Base-by-base conservation (phyloP, 2,113 vertebrate species). In the Petroica traversi region DNA sequence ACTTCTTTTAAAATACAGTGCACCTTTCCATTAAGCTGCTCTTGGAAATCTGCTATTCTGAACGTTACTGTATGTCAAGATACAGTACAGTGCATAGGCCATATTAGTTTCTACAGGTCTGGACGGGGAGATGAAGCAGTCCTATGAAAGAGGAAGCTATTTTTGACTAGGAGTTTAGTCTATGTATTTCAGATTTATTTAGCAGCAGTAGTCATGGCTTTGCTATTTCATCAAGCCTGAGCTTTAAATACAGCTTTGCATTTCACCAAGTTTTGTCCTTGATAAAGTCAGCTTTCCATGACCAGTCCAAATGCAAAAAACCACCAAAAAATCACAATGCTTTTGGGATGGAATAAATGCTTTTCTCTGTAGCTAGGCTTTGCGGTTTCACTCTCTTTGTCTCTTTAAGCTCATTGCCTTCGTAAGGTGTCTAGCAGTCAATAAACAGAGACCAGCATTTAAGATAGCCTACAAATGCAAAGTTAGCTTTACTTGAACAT, bases 401-500 rank as follows among this genome's bases (percentile, higher is more conserved):
- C 92, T 95, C 67, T 78, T 72, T n/a, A 63, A 75, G 79, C 86
- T 95, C 92, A 89, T 52, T 95, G 76, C 91, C 76, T 51, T 83
- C 91, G 49, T 93, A 91, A 98, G 67, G 85, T 88, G 46, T 93
- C 80, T 58, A 95, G 88, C 74, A 97, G 92, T 51, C 34, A 55
- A 95, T 85, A 95, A 95, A 85, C 15, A 41, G 49, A 97, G 38
- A 82, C 79, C 88, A 97, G 97, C 91, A 97, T 88, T 96, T 95
- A 96, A 96, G 96, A 95, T n/a, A 96, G 41, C 46, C 52, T 94
- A 59, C 73, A 95, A 97, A 97, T 4, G 36, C 94, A 93, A 97
- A 92, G 64, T 78, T 82, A 72, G 29, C 68, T 97, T 96, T 89
- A 69, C 71, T 94, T 87, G 74, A 69, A 92, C 57, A 59, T 94